Base-by-base conservation (phyloP, 2,888 invertebrate species). In the Eupithecia subumbrata region DNA sequence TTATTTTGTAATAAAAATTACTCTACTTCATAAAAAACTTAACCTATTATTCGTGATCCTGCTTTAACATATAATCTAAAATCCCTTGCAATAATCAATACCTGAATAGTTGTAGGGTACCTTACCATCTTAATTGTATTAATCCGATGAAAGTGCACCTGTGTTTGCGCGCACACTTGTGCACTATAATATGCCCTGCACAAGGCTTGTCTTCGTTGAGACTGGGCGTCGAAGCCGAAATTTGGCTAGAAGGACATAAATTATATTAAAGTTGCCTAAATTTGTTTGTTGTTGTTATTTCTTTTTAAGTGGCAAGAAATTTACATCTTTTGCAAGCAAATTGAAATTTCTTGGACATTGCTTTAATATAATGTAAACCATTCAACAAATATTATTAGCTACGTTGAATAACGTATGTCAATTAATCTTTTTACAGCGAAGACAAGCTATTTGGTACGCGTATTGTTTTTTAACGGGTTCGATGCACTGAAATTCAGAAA, bases 401-500 rank as follows among this genome's bases (percentile, higher is more conserved):
- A 22, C 52, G 52, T 22, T 56, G 11, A 22, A 56, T 56, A 56
- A 56, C 52, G 18, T 34, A 34, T 18, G 25, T 34, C 63, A 64
- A 64, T 34, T 16, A 30, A 34, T 34, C 30, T 64, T 34, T 64
- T 60, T 25, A 60, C 60, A 60, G 12, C 56, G 12, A 25, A 60
- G 22, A 60, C 60, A 60, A 22, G 22, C 12, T 60, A 22, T 60
- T 37, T 14, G 22, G 60, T 60, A 60, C 12, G 12, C 60, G 25
- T 45, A 43, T 68, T 40, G 68, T 22, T 2, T 72, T n/a, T 68
- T 67, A 45, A 45, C 56, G 22, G 9, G 66, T 72, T 72, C 69
- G 45, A 69, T 70, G 74, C 66, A 66, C 73, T 72, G 34, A 63
- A 67, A 76, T n/a, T n/a, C 16, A 71, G 25, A 22, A 56, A 68